phyloP scores from a whole-genome alignment of 2,113 vertebrate genomes.

The Peromyscus californicus region DNA sequence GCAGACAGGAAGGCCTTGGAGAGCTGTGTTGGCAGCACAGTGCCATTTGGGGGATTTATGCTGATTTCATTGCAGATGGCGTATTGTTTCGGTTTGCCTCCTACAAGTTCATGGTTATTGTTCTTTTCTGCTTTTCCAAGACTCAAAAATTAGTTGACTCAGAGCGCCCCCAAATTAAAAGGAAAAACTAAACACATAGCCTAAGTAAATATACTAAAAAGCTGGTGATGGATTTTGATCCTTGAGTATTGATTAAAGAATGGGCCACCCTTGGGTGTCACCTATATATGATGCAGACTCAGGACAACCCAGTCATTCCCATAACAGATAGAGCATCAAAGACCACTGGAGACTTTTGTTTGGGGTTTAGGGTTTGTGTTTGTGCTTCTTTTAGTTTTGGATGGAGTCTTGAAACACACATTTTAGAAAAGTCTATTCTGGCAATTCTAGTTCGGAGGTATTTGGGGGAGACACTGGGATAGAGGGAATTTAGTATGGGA shows the following conservation, averaged over 20 bases:
- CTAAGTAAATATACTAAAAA: background rate
- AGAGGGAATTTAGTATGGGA: background rate
- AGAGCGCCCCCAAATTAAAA: slow-evolving; percentile 58
- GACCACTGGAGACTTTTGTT: background rate
- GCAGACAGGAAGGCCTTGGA: slow-evolving; percentile 59
- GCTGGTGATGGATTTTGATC: background rate
- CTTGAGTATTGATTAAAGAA: background rate
- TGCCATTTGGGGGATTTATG: slow-evolving; percentile 75
- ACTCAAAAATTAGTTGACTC: slow-evolving; percentile 64
- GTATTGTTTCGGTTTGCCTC: slow-evolving; percentile 63
- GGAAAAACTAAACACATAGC: background rate
- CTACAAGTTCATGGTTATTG: slow-evolving; percentile 54
- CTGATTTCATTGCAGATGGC: slow-evolving; percentile 75
- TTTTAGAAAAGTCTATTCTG: background rate
- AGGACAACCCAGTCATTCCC: background rate
- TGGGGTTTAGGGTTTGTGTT: background rate
- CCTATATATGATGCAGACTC: background rate
- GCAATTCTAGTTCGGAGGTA: background rate
- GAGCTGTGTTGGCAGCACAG: slow-evolving; percentile 65
- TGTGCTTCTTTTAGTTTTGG: background rate
- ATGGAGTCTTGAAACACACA: background rate
- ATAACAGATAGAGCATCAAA: background rate
- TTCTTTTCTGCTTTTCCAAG: slow-evolving; percentile 73
- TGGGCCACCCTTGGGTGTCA: background rate
- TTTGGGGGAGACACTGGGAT: background rate